These are phyloP conservation scores for Diabrotica balteata DNA, from an alignment of 2,888 invertebrate species.

Conservation along the genomic window DNA sequence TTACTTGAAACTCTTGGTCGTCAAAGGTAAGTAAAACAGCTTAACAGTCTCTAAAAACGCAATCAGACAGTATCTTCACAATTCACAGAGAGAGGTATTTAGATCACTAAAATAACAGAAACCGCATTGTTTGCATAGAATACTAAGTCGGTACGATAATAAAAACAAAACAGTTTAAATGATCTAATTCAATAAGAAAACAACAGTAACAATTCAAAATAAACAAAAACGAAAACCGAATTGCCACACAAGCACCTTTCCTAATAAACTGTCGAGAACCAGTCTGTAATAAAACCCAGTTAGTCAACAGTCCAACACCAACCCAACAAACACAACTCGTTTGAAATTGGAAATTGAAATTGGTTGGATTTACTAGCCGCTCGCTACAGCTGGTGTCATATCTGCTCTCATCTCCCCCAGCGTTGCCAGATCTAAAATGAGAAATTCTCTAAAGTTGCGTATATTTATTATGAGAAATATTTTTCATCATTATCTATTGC, in stretches of 20 bases:
- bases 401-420: background rate
- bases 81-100: background rate
- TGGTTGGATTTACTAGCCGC: background rate
- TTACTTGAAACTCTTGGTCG: constrained; percentile 1
- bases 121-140: constrained; percentile 2
- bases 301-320: background rate
- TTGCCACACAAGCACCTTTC: constrained; percentile 25
- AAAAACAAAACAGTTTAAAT: background rate
- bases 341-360: no score
- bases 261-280: background rate
- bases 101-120: constrained; percentile 1
- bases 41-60: background rate
- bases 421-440: constrained; percentile 1
- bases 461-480: no score
- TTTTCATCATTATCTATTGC: no score
- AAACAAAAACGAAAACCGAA: constrained; percentile 8
- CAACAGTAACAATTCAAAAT: constrained; percentile 2
- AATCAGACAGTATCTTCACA: background rate
- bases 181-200: background rate
- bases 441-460: no score
- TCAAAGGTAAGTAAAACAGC: no score
- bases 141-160: background rate
- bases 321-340: no score
- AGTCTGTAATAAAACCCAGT: background rate
- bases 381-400: background rate